Evolutionary conservation across 2,888 invertebrate genomes (phyloP).

Genomic region (Standfussiana lucernea): DNA sequence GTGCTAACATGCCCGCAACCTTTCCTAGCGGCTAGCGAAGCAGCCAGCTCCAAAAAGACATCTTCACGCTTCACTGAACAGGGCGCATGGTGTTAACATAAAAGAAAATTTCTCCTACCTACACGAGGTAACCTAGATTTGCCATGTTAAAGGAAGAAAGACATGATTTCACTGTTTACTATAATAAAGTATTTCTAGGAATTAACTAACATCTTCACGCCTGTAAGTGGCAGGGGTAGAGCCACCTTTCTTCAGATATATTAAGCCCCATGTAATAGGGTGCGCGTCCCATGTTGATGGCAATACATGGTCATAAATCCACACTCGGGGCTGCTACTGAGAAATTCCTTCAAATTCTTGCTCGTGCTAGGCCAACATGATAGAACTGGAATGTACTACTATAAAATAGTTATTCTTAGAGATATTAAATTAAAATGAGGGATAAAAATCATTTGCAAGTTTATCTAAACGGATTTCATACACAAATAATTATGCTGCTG

Average conservation of each 20-base stretch:
- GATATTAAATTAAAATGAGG: neutral
- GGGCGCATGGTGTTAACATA: constrained; percentile 23
- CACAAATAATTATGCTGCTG: neutral
- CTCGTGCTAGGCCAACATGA: neutral
- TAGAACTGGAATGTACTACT: neutral
- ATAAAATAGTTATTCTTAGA: neutral
- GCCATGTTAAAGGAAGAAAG: neutral
- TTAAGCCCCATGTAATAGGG: neutral
- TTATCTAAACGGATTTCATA: neutral
- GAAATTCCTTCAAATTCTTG: neutral
- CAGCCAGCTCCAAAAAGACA: constrained; percentile 20
- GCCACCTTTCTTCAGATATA: neutral
- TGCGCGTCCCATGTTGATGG: neutral
- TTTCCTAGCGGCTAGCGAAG: constrained; percentile 14
- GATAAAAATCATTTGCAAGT: neutral
- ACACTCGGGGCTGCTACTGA: neutral
- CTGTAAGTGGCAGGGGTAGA: neutral
- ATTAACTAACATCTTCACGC: neutral
- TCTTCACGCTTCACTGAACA: constrained; percentile 32
- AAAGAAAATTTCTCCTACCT: constrained; percentile 26
- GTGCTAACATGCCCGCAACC: neutral
- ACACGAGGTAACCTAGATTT: constrained; percentile 6
- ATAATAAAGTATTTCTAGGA: no score
- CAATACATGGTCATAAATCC: neutral
- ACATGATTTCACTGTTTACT: neutral